Percentiles rank a stretch among this genome's conserved stretches.
Evolutionary conservation across 2,888 invertebrate genomes (phyloP).

Genomic region (Dryococelus australis): DNA sequence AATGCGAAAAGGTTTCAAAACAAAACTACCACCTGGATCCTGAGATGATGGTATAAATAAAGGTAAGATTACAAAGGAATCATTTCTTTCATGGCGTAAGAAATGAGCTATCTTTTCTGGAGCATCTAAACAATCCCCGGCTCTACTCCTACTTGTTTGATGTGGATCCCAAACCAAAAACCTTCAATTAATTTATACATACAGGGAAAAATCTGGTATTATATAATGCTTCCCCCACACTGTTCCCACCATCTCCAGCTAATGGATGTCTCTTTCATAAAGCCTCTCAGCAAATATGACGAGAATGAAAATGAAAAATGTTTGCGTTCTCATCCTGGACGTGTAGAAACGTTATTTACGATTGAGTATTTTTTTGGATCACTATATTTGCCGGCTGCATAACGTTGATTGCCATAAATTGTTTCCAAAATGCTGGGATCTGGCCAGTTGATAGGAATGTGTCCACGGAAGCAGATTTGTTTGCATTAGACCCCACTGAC

Average conservation of each 20-base stretch:
- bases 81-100: neutral
- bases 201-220: neutral
- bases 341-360: too few relatives aligned
- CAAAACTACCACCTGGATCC: neutral
- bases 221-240: constrained; percentile 22
- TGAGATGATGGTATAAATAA: too few relatives aligned
- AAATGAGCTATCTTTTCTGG: constrained; percentile 7
- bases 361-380: neutral
- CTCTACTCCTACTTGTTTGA: neutral
- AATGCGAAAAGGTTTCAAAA: neutral
- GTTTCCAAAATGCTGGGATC: too few relatives aligned
- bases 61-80: neutral
- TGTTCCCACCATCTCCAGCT: too few relatives aligned
- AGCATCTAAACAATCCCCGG: neutral
- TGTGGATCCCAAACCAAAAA: neutral
- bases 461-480: neutral
- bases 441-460: too few relatives aligned
- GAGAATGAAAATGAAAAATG: neutral
- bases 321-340: constrained; percentile 1
- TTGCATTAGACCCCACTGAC: neutral
- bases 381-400: neutral
- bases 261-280: constrained; percentile 18
- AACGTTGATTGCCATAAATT: neutral
- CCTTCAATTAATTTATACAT: neutral
- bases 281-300: neutral